Conservation (phyloP, 2,797 vertebrate species). For the Cossypha heuglini region DNA sequence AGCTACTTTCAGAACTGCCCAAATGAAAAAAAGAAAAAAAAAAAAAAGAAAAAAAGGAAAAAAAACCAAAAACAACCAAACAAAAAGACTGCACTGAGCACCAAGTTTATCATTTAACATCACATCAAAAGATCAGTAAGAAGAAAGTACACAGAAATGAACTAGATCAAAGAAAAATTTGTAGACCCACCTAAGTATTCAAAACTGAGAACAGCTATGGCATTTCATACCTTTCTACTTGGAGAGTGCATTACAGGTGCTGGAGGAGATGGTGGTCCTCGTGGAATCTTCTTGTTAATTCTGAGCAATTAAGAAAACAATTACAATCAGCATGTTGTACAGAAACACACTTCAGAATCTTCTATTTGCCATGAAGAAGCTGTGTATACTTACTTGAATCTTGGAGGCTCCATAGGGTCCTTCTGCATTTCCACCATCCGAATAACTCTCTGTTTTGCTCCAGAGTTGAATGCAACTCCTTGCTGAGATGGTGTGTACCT, state of each 20-base stretch:
- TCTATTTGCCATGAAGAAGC: neutral
- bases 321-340: neutral
- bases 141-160: neutral
- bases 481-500: constrained; percentile 98
- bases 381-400: constrained; percentile 87
- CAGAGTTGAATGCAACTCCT: constrained; percentile 97
- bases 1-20: neutral
- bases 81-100: neutral
- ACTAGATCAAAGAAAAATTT: neutral
- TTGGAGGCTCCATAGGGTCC: constrained; percentile 97
- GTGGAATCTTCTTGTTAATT: constrained; percentile 98
- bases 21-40: neutral
- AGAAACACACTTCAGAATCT: neutral
- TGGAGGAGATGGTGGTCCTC: constrained; percentile 95
- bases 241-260: constrained; percentile 98
- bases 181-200: neutral
- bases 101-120: neutral
- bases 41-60: too few relatives aligned
- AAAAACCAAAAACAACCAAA: neutral
- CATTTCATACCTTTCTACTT: constrained; percentile 90
- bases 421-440: constrained; percentile 99
- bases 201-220: neutral
- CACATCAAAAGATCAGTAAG: neutral
- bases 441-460: constrained; percentile 97
- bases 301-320: constrained; percentile 72